phyloP scores from a whole-genome alignment of 1,140 invertebrate species.

The Cyclargus thomasi region DNA sequence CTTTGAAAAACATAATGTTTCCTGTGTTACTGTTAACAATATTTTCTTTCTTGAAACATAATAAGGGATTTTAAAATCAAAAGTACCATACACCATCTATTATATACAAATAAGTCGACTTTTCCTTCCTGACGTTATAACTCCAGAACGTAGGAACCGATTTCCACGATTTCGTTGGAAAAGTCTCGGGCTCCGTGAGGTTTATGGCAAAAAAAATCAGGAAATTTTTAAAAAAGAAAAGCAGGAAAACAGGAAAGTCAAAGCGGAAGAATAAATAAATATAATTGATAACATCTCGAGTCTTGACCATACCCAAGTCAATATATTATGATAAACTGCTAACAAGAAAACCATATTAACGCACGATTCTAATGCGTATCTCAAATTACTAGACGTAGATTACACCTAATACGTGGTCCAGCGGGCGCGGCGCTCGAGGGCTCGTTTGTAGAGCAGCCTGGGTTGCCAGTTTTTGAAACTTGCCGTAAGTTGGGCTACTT shows the following conservation, averaged over 20 bases:
- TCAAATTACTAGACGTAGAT: conserved; percentile 27
- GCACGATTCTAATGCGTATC: conserved; percentile 18
- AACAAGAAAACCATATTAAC: conserved; percentile 1
- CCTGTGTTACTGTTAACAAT: too few relatives aligned
- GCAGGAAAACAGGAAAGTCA: too few relatives aligned
- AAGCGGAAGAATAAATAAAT: too few relatives aligned
- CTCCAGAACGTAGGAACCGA: too few relatives aligned
- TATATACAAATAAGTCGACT: too few relatives aligned
- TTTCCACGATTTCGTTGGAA: too few relatives aligned
- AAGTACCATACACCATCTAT: not conserved
- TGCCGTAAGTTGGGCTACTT: not conserved
- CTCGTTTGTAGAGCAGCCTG: conserved; percentile 50
- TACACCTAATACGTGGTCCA: conserved; percentile 29
- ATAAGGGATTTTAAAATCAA: not conserved
- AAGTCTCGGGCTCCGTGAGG: too few relatives aligned
- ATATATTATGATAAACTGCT: conserved; percentile 20
- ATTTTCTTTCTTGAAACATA: too few relatives aligned
- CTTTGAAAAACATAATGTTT: too few relatives aligned
- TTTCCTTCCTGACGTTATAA: too few relatives aligned
- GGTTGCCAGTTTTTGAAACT: not conserved
- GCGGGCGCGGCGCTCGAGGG: conserved; percentile 39
- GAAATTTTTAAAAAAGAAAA: too few relatives aligned
- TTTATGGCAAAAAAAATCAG: too few relatives aligned
- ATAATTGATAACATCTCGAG: not conserved
- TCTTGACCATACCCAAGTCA: not conserved